These are phyloP conservation scores for Lanistes nyassanus DNA, from an alignment of 1,140 invertebrate species.

Conservation along the genomic window DNA sequence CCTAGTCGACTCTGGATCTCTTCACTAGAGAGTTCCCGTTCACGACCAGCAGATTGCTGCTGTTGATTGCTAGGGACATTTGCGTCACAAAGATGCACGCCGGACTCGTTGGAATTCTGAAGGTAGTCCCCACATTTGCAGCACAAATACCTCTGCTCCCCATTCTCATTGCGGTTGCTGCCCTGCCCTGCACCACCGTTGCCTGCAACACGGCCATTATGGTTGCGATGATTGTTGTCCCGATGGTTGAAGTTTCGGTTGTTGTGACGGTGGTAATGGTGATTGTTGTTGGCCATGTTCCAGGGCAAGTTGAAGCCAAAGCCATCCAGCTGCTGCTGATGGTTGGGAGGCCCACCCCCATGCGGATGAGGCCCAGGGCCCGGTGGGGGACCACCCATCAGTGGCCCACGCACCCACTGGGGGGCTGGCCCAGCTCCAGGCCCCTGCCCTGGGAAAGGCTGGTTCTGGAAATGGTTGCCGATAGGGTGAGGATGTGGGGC, in stretches of 20 bases:
- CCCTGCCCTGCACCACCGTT: constrained; percentile 2
- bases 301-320: constrained; percentile 41
- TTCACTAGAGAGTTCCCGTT: constrained; percentile 26
- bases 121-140: constrained; percentile 52
- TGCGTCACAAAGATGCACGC: constrained; percentile 53
- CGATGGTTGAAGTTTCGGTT: constrained; percentile 24
- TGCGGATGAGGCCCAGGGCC: constrained; percentile 24
- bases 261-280: constrained; percentile 22
- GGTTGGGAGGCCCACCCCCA: constrained; percentile 14
- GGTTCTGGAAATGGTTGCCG: constrained; percentile 28
- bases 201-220: not conserved
- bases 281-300: constrained; percentile 30
- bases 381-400: constrained; percentile 29
- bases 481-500: constrained; percentile 24
- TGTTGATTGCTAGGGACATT: constrained; percentile 28
- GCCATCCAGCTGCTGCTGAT: constrained; percentile 35
- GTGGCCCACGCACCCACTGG: constrained; percentile 38
- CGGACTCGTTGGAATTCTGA: constrained; percentile 51
- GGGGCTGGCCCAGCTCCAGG: constrained; percentile 27
- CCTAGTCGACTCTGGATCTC: constrained; percentile 44
- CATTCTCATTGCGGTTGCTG: not conserved
- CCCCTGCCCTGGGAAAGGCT: constrained; percentile 14
- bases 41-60: constrained; percentile 8
- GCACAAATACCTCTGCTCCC: constrained; percentile 36
- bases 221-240: constrained; percentile 25